A percentile compares a stretch with the other conserved stretches of the same genome.
These are phyloP conservation scores for Acanthisitta chloris DNA, from an alignment of 2,113 vertebrate genomes.

Conservation along the genomic window DNA sequence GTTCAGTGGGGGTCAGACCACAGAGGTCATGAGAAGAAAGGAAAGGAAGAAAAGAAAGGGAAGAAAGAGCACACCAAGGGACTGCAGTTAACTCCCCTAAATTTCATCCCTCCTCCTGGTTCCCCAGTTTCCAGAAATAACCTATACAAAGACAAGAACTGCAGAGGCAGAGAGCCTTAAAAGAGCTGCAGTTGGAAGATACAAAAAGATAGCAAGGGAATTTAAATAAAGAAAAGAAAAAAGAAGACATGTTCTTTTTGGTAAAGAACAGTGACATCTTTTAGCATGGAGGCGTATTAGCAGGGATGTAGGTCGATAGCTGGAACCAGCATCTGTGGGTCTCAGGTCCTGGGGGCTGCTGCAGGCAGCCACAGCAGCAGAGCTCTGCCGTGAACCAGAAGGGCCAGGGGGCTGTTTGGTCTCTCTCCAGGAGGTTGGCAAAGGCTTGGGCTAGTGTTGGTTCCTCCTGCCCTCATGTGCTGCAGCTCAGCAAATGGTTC, in stretches of 20 bases:
- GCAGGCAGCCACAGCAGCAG: not conserved
- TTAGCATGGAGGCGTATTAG: not conserved
- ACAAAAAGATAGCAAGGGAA: not conserved
- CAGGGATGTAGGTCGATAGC: not conserved
- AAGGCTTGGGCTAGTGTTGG: not conserved
- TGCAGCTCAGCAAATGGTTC: not conserved
- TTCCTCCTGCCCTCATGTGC: not conserved
- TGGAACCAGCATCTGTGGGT: not conserved
- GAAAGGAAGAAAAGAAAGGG: not conserved
- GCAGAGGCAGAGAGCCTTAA: not conserved
- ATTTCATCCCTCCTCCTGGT: conserved; percentile 24
- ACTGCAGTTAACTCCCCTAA: not conserved
- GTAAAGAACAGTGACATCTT: conserved; percentile 12
- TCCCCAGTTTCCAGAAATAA: conserved; percentile 50
- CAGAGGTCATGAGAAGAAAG: conserved; percentile 19
- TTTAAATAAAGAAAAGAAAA: not conserved
- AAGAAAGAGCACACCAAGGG: no score
- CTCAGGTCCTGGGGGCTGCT: not conserved
- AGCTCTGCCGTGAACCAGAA: not conserved
- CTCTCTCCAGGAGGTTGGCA: not conserved
- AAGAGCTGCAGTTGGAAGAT: conserved; percentile 22
- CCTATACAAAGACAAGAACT: not conserved
- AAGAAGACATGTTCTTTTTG: not conserved
- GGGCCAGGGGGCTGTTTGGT: not conserved
- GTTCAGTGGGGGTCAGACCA: not conserved